Evolutionary conservation across 2,797 vertebrate genomes (phyloP).

Genomic region (Macroramphosus scolopax): DNA sequence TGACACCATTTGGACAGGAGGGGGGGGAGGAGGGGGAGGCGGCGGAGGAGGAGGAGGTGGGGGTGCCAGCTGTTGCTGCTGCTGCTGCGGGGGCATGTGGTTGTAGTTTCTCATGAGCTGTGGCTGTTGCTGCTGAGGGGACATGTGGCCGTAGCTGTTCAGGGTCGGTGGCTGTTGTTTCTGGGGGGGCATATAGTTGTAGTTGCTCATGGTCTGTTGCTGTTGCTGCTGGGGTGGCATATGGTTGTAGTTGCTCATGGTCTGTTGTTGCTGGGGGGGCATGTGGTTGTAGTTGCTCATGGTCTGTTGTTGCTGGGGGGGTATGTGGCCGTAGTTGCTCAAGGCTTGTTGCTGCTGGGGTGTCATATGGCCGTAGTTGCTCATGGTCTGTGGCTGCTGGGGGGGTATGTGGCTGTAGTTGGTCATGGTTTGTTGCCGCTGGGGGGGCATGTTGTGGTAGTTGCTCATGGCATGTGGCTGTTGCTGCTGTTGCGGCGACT

Average conservation of each 20-base stretch:
- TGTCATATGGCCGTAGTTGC: constrained; percentile 27
- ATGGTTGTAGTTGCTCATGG: constrained; percentile 61
- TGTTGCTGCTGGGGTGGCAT: constrained; percentile 72
- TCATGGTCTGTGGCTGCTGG: constrained; percentile 49
- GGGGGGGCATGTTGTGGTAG: constrained; percentile 69
- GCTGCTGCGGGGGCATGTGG: constrained; percentile 70
- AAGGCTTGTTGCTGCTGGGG: constrained; percentile 41
- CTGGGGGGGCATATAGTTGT: no score
- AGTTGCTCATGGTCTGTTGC: no score
- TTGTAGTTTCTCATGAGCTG: constrained; percentile 54
- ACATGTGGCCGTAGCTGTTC: no score
- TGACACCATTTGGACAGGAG: constrained; percentile 76
- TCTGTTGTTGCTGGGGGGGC: no score
- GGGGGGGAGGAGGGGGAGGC: constrained; percentile 73
- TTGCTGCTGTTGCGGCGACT: constrained; percentile 43
- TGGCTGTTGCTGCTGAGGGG: constrained; percentile 32
- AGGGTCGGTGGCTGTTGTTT: no score
- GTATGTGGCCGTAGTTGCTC: constrained; percentile 30
- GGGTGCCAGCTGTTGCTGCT: constrained; percentile 12
- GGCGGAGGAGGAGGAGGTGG: constrained; percentile 70
- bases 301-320: constrained; percentile 39
- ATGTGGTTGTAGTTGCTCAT: constrained; percentile 14
- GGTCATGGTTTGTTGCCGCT: no score
- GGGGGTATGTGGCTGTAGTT: constrained; percentile 29
- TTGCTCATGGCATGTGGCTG: constrained; percentile 54